These are phyloP conservation scores for Corythaeola cristata DNA, from an alignment of 2,113 vertebrate genomes.

Conservation along the genomic window DNA sequence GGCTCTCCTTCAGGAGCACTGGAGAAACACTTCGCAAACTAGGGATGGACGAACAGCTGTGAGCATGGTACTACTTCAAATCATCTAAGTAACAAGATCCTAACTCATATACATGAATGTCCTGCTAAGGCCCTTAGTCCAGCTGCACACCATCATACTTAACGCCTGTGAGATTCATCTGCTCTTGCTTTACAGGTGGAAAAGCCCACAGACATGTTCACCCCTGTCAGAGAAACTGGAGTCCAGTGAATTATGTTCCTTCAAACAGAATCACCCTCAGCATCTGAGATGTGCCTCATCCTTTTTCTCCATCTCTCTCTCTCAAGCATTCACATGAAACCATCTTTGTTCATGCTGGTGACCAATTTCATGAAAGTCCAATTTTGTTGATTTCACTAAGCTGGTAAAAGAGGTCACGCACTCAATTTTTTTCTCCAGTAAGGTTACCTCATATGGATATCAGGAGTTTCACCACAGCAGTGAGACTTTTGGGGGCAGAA, in stretches of 20 bases:
- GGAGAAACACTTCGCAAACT: neutral
- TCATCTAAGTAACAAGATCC: neutral
- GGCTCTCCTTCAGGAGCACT: neutral
- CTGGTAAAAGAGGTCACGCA: neutral
- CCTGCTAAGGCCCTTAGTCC: neutral
- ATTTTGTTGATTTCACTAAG: neutral
- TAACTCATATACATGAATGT: neutral
- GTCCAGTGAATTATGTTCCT: neutral
- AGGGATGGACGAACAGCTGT: neutral
- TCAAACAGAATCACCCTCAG: neutral
- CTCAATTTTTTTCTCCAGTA: neutral
- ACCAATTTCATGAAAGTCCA: neutral
- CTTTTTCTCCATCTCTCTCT: neutral
- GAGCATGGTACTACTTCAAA: neutral
- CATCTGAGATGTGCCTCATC: neutral
- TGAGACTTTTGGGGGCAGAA: neutral
- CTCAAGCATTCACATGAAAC: neutral
- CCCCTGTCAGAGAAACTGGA: neutral
- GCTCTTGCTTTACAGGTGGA: neutral
- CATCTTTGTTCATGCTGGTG: neutral
- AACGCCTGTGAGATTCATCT: neutral
- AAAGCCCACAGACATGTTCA: neutral
- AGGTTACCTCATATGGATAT: neutral
- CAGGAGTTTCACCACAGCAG: neutral
- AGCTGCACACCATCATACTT: neutral